A percentile compares a stretch with the other conserved stretches of the same genome.
phyloP scores from a whole-genome alignment of 1,140 invertebrate genomes.

The Ephestia elutella region DNA sequence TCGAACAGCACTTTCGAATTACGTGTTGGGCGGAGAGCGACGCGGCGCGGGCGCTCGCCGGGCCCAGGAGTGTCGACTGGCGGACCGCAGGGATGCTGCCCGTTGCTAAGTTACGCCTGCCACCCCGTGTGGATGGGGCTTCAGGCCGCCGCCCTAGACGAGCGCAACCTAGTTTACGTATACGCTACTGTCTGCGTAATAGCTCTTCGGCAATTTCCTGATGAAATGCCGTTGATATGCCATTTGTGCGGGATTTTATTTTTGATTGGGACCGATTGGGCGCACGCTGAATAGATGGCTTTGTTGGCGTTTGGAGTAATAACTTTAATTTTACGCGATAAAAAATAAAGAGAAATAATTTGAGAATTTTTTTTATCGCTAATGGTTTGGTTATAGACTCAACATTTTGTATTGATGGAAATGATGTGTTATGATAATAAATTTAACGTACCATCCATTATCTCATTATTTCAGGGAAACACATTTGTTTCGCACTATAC shows the following conservation, averaged over 20 bases:
- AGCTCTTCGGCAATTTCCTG: conserved; percentile 61
- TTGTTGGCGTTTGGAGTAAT: not conserved
- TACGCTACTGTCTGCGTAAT: conserved; percentile 54
- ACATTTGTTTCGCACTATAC: no score
- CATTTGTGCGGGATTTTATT: conserved; percentile 12
- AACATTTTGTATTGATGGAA: no score
- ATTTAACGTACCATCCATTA: no score
- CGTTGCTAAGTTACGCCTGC: conserved; percentile 66
- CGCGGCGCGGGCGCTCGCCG: conserved; percentile 34
- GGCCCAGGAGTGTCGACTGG: conserved; percentile 45
- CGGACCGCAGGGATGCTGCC: conserved; percentile 63
- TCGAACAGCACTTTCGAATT: conserved; percentile 29
- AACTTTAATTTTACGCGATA: not conserved
- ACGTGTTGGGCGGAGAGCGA: conserved; percentile 9
- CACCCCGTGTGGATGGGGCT: conserved; percentile 47
- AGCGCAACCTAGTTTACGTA: conserved; percentile 67
- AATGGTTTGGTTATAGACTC: no score
- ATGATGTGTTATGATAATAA: no score
- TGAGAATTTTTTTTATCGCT: no score
- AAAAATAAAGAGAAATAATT: no score
- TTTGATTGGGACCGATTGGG: conserved; percentile 2
- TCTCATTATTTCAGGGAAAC: no score
- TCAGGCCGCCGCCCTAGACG: conserved; percentile 62
- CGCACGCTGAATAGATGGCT: not conserved
- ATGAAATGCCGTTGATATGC: conserved; percentile 40